Evolutionary conservation across 1,140 invertebrate species (phyloP).

Genomic region (Listronotus bonariensis): DNA sequence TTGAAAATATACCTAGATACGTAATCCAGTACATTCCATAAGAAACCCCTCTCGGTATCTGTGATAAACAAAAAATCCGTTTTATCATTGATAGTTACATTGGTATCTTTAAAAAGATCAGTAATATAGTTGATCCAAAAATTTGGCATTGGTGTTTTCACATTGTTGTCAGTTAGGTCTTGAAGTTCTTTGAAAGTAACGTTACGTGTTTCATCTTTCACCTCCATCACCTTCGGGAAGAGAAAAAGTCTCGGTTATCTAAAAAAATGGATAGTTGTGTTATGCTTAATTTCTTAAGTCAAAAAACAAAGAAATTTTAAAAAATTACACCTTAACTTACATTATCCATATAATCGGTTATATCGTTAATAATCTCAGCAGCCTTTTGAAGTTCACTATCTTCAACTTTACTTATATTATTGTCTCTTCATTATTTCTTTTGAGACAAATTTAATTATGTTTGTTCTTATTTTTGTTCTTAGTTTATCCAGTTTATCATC

Average conservation of each 20-base stretch:
- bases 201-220: conserved; percentile 35
- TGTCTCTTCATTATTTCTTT: conserved; percentile 33
- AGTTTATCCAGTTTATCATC: conserved; percentile 1
- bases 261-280: conserved; percentile 10
- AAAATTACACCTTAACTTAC: conserved; percentile 1
- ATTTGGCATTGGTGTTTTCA: conserved; percentile 41
- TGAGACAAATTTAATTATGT: conserved; percentile 33
- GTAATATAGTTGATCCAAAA: conserved; percentile 69
- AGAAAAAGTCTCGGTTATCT: conserved; percentile 39
- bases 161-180: conserved; percentile 31
- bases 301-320: no score
- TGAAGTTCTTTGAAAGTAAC: conserved; percentile 34
- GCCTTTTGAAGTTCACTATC: conserved; percentile 40
- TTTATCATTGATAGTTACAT: conserved; percentile 54
- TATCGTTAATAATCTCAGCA: conserved; percentile 40
- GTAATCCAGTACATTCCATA: conserved; percentile 63
- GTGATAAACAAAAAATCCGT: conserved; percentile 64
- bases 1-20: conserved; percentile 48
- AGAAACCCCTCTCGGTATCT: conserved; percentile 64
- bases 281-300: no score
- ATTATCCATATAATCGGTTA: conserved; percentile 37
- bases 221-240: conserved; percentile 21
- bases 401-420: conserved; percentile 24
- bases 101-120: conserved; percentile 62
- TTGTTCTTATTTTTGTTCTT: conserved; percentile 19